phyloP scores from a whole-genome alignment of 2,888 invertebrate species.

The Neocrepidodera transversa region DNA sequence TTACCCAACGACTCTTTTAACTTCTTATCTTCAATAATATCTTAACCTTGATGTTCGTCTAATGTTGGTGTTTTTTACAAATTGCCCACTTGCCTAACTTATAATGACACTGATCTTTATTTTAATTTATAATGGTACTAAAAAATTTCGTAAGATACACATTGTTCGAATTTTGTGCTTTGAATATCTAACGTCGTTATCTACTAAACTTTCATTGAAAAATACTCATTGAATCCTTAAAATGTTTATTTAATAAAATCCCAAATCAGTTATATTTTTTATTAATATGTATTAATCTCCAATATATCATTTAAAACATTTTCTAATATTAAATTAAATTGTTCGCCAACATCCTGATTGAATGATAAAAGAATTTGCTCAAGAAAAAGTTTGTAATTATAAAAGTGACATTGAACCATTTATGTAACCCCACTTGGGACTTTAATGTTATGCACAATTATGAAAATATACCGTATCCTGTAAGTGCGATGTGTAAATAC shows the following conservation, averaged over 20 bases:
- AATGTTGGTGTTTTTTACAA: slow-evolving; percentile 14
- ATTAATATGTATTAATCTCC: no score
- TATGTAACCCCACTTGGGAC: slow-evolving; percentile 5
- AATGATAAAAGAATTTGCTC: slow-evolving; percentile 8
- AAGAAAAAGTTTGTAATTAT: slow-evolving; percentile 6
- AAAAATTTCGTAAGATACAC: slow-evolving; percentile 4
- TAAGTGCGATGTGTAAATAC: slow-evolving; percentile 4
- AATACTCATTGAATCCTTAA: no score
- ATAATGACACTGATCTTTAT: slow-evolving; percentile 16
- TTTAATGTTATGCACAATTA: slow-evolving; percentile 12
- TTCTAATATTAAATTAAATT: slow-evolving; percentile 6
- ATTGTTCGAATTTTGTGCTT: neutral
- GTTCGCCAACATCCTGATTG: slow-evolving; percentile 8
- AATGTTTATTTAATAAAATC: no score
- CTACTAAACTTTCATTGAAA: no score
- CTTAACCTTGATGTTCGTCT: neutral
- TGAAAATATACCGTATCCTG: slow-evolving; percentile 11
- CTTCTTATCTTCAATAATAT: neutral
- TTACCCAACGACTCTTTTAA: neutral
- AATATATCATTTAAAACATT: slow-evolving; percentile 1
- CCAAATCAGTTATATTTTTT: no score
- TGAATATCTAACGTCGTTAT: neutral
- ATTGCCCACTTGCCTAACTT: slow-evolving; percentile 10
- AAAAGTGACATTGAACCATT: slow-evolving; percentile 8
- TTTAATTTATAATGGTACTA: neutral